phyloP scores from a whole-genome alignment of 2,888 invertebrate genomes.

The Nudaria mundana region DNA sequence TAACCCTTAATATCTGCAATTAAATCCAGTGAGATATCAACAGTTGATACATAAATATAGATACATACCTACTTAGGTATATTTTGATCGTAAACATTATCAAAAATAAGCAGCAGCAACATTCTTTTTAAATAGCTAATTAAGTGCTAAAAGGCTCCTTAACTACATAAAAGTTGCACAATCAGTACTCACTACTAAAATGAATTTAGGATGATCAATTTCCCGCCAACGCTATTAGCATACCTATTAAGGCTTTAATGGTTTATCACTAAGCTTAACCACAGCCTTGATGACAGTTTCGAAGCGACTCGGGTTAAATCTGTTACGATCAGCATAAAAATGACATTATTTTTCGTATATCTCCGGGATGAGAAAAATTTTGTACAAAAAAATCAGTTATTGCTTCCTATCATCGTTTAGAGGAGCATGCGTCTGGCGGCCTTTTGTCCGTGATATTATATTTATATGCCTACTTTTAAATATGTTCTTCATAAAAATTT shows the following conservation, averaged over 20 bases:
- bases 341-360: conserved; percentile 43
- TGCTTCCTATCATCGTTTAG: conserved; percentile 6
- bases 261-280: conserved; percentile 30
- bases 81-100: too few relatives aligned
- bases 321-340: conserved; percentile 58
- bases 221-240: conserved; percentile 36
- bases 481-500: neutral
- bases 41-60: too few relatives aligned
- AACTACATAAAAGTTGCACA: conserved; percentile 35
- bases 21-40: too few relatives aligned
- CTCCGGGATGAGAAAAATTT: conserved; percentile 21
- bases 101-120: too few relatives aligned
- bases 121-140: conserved; percentile 24
- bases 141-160: conserved; percentile 32
- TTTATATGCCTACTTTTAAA: neutral
- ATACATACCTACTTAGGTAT: too few relatives aligned
- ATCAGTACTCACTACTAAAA: conserved; percentile 31
- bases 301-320: conserved; percentile 44
- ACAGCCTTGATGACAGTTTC: conserved; percentile 46
- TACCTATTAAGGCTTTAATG: conserved; percentile 36
- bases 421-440: conserved; percentile 3
- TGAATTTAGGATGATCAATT: conserved; percentile 35
- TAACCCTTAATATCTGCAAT: too few relatives aligned
- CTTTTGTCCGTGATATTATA: neutral
- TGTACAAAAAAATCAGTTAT: conserved; percentile 8